Conservation (phyloP, 2,113 vertebrate species). For the Peucedramus taeniatus region DNA sequence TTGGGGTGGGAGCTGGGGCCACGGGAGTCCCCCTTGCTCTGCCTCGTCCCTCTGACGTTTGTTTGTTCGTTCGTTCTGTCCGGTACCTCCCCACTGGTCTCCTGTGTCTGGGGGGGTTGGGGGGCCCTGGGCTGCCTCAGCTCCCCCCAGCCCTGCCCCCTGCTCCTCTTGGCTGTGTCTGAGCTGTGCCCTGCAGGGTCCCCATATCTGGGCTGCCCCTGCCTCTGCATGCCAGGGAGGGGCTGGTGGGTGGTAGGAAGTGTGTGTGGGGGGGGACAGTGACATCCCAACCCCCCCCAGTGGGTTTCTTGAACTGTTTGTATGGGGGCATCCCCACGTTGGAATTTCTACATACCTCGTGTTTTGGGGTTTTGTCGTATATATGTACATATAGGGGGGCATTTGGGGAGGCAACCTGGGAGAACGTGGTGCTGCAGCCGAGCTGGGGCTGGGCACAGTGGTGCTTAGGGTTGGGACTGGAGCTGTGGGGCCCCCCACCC, state of each 20-base stretch:
- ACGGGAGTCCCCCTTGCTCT: not conserved
- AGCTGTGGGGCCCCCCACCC: not conserved
- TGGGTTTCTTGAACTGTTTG: constrained; percentile 67
- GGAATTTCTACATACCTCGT: constrained; percentile 71
- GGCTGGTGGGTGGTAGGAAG: not conserved
- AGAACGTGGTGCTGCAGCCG: not conserved
- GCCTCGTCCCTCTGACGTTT: not conserved
- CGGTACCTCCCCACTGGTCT: not conserved
- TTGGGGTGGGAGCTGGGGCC: not conserved
- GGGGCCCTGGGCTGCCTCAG: not conserved
- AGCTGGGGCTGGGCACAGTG: not conserved
- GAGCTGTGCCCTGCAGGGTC: not conserved
- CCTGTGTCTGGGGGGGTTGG: not conserved
- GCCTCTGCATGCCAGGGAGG: not conserved
- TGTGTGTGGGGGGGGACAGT: not conserved
- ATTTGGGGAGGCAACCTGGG: not conserved
- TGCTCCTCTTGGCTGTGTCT: not conserved
- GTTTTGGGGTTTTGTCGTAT: constrained; percentile 64
- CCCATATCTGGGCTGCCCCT: not conserved
- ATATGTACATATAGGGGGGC: constrained; percentile 42
- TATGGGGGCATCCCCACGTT: constrained; percentile 57
- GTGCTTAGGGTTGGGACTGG: not conserved
- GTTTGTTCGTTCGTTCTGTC: not conserved
- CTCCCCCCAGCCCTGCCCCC: not conserved
- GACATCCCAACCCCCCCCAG: not conserved